A percentile compares a stretch with the other conserved stretches of the same genome.
phyloP scores from a whole-genome alignment of 2,797 vertebrate species.

The Sebastes paucispinis region DNA sequence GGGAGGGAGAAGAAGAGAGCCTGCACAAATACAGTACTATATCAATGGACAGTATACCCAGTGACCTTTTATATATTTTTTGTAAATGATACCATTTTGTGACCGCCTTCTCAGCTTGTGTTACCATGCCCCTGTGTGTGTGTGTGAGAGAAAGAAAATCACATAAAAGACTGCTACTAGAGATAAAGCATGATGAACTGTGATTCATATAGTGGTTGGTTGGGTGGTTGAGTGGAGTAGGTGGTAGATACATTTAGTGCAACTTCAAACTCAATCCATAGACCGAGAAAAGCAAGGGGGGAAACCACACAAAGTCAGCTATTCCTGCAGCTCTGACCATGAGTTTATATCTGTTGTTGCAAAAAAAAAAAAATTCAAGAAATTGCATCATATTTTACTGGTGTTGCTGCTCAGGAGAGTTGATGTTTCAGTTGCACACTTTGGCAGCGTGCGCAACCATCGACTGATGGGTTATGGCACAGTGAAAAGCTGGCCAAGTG shows the following conservation, averaged over 20 bases:
- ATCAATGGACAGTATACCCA: constrained; percentile 25
- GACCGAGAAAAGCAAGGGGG: constrained; percentile 33
- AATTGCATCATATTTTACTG: constrained; percentile 33
- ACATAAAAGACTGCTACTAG: constrained; percentile 39
- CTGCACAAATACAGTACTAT: constrained; percentile 5
- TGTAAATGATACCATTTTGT: not conserved
- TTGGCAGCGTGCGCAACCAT: not conserved
- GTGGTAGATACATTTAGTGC: constrained; percentile 72
- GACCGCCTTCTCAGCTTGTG: not conserved
- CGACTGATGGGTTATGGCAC: not conserved
- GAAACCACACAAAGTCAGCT: constrained; percentile 27
- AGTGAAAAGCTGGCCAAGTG: not conserved
- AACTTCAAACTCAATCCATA: constrained; percentile 55
- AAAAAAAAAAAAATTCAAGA: constrained; percentile 12
- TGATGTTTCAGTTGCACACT: not conserved
- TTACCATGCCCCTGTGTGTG: not conserved
- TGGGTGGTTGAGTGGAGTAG: constrained; percentile 70
- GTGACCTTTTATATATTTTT: constrained; percentile 29
- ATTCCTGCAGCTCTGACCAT: not conserved
- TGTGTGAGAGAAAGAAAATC: not conserved
- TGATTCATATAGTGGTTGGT: constrained; percentile 69
- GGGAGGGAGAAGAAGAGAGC: constrained; percentile 20
- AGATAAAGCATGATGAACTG: constrained; percentile 45
- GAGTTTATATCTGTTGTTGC: constrained; percentile 13
- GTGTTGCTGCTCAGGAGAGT: not conserved